Percentiles rank a stretch among this genome's conserved stretches.
These are phyloP conservation scores for Himalopsyche anomala DNA, from an alignment of 2,888 invertebrate species.

Conservation along the genomic window DNA sequence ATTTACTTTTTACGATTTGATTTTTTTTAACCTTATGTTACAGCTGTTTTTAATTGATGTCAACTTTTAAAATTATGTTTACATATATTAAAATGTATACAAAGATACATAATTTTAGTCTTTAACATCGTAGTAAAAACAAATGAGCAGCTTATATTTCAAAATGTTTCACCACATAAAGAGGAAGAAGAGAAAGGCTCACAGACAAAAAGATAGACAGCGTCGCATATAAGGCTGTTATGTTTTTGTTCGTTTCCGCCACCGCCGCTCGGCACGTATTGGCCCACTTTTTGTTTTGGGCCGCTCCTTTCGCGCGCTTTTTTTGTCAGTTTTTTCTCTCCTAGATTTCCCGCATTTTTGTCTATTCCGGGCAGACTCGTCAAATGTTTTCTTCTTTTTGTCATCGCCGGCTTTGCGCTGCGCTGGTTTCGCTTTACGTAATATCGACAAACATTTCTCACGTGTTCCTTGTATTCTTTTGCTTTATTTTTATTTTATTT, in stretches of 20 bases:
- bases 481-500: no score
- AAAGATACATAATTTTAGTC: no score
- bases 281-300: constrained; percentile 63
- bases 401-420: neutral
- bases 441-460: neutral
- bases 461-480: no score
- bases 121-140: no score
- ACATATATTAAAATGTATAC: no score
- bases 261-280: constrained; percentile 59
- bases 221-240: constrained; percentile 29
- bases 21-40: no score
- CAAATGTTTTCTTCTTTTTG: constrained; percentile 31
- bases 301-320: constrained; percentile 35
- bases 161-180: neutral
- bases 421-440: constrained; percentile 11
- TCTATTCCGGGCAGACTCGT: constrained; percentile 45
- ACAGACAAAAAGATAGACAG: constrained; percentile 19
- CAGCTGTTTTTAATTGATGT: no score
- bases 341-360: constrained; percentile 52
- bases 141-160: no score
- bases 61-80: no score
- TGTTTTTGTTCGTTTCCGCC: constrained; percentile 50
- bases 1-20: no score
- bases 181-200: neutral
- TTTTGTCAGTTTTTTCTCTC: constrained; percentile 61